Base-by-base conservation (phyloP, 2,113 vertebrate genomes). In the Centropus unirufus region DNA sequence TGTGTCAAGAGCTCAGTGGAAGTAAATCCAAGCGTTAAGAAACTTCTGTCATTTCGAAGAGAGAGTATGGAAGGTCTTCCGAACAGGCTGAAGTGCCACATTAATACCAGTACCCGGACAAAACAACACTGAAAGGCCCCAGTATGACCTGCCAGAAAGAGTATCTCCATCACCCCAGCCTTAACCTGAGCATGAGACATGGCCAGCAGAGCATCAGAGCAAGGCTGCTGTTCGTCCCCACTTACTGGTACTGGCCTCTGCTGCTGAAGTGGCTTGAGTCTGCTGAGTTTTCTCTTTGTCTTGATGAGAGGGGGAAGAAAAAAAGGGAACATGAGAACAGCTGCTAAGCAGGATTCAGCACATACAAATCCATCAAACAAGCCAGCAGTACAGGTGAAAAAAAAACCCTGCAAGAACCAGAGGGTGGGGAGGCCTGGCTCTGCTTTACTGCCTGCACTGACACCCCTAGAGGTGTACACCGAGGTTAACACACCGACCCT, bases 401-500 rank as follows among this genome's bases (percentile, higher is more conserved):
- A 23, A 47, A 30, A 5, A 2, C 27, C 27, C 34, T 74, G 21
- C 40, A 83, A 76, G 55, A 84, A 13, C 14, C 36, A 67, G 58
- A 66, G 27, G 17, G 26, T 22, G 16, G 30, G 20, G 57, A 87
- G 36, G 77, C 46, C 84, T 69, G 34, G 47, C 83, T 83, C 42
- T n/a, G 23, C 42, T 90, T 52, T 66, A 8, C 58, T 73, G 70
- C 73, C 63, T 70, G 29, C 44, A 1, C 14, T 3, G n/a, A 32
- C 81, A 58, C 29, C 30, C 5, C 30, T 19, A 3, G 10, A 8
- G 42, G 21, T 6, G 1, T 24, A 13, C 18, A 1, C 62, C 1
- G 40, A 40, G 58, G 58, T 14, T 27, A 39, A 30, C 0, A 4
- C 32, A 32, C 17, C 14, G 0, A 0, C 3, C 1, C 2, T 11